phyloP scores from a whole-genome alignment of 2,888 invertebrate genomes.

The Magallana nippona region DNA sequence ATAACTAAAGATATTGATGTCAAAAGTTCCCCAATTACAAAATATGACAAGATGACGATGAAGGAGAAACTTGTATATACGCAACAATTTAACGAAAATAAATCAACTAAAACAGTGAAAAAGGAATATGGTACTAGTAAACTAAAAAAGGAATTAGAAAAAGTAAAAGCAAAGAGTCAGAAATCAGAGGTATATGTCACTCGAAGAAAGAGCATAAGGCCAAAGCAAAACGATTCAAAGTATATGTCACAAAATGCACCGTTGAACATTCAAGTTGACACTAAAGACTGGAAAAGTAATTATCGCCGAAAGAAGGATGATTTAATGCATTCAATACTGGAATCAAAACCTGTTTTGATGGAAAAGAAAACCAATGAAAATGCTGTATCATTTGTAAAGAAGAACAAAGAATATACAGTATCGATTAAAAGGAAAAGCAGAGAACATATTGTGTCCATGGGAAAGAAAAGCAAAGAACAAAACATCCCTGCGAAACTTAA shows the following conservation, averaged over 20 bases:
- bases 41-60: constrained; percentile 12
- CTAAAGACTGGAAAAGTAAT: constrained; percentile 12
- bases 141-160: not conserved
- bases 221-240: not conserved
- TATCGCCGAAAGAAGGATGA: constrained; percentile 8
- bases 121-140: not conserved
- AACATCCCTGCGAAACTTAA: too few species aligned
- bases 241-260: not conserved
- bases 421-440: too few species aligned
- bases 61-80: not conserved
- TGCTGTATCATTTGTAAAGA: too few species aligned
- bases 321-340: not conserved
- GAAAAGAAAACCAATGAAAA: too few species aligned
- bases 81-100: not conserved
- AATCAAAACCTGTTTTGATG: not conserved
- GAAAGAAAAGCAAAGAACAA: too few species aligned
- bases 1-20: not conserved
- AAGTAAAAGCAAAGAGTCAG: not conserved
- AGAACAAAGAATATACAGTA: too few species aligned
- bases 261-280: not conserved
- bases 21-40: not conserved
- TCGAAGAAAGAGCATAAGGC: not conserved
- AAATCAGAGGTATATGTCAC: not conserved
- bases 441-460: too few species aligned
- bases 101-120: not conserved